phyloP scores from a whole-genome alignment of 1,140 invertebrate species.

The Geopemphigus sp. region DNA sequence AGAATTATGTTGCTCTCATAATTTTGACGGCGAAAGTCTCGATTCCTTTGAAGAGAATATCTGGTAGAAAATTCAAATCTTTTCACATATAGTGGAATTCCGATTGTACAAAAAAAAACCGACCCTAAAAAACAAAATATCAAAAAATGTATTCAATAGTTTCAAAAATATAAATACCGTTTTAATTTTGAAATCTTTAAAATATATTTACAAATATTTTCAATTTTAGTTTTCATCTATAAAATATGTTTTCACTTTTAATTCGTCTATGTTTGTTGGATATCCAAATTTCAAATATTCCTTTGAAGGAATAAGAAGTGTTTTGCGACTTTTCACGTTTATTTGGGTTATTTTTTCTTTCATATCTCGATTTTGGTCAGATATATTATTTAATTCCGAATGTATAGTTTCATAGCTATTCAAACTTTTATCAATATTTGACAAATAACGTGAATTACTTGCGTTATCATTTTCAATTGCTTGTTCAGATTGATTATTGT shows the following conservation, averaged over 20 bases:
- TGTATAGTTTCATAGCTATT: neutral
- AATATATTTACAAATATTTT: no score
- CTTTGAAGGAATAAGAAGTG: neutral
- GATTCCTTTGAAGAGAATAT: no score
- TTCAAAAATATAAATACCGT: no score
- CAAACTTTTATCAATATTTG: neutral
- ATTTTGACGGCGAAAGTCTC: no score
- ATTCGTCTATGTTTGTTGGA: neutral
- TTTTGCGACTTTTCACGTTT: no score
- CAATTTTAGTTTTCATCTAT: neutral
- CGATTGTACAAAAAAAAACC: no score
- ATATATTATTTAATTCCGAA: neutral
- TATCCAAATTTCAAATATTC: neutral
- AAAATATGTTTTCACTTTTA: conserved; percentile 22
- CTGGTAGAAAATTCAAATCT: no score
- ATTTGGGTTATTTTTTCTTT: neutral
- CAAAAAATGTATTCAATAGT: no score
- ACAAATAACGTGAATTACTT: neutral
- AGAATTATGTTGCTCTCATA: no score
- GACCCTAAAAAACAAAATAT: no score
- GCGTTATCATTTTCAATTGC: neutral
- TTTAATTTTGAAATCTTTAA: no score
- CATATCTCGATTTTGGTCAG: neutral
- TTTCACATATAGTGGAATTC: no score
- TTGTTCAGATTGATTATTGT: neutral